Percentiles rank a stretch among this genome's conserved stretches.
These are phyloP conservation scores for Therioaphis trifolii DNA, from an alignment of 2,888 invertebrate genomes.

Conservation along the genomic window DNA sequence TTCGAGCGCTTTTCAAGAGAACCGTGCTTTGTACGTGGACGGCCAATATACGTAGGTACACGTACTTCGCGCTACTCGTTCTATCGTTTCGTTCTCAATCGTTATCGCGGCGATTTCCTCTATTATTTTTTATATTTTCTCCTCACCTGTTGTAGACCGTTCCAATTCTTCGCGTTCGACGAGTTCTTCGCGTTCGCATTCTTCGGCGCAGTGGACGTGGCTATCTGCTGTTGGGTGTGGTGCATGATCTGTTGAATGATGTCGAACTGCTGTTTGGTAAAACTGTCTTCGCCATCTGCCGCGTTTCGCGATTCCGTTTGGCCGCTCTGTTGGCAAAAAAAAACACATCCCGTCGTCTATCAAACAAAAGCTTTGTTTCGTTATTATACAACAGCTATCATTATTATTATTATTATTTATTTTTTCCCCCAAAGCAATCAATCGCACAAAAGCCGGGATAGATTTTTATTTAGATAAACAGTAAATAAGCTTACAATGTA, in stretches of 20 bases:
- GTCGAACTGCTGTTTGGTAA: constrained; percentile 80
- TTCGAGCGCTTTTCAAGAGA: too few species aligned
- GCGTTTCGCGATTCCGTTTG: constrained; percentile 22
- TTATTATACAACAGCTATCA: too few species aligned
- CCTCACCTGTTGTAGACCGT: constrained; percentile 45
- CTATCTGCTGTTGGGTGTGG: constrained; percentile 77
- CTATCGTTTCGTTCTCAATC: not conserved
- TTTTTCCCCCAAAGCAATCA: constrained; percentile 15
- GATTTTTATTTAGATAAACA: constrained; percentile 44
- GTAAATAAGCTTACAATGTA: constrained; percentile 31
- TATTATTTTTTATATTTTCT: too few species aligned
- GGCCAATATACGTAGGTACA: too few species aligned
- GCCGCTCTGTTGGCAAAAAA: constrained; percentile 9
- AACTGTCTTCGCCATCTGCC: constrained; percentile 73
- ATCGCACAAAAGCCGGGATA: not conserved
- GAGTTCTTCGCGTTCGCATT: constrained; percentile 26
- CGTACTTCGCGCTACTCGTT: too few species aligned
- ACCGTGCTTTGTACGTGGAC: too few species aligned
- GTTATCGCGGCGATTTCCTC: too few species aligned
- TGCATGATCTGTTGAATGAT: constrained; percentile 83
- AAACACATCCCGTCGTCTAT: not conserved
- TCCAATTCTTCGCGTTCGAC: constrained; percentile 44
- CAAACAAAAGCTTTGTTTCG: not conserved
- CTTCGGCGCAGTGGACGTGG: constrained; percentile 67
- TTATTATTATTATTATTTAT: not conserved